Conservation (phyloP, 2,797 vertebrate species). For the Gymnocypris eckloni region DNA sequence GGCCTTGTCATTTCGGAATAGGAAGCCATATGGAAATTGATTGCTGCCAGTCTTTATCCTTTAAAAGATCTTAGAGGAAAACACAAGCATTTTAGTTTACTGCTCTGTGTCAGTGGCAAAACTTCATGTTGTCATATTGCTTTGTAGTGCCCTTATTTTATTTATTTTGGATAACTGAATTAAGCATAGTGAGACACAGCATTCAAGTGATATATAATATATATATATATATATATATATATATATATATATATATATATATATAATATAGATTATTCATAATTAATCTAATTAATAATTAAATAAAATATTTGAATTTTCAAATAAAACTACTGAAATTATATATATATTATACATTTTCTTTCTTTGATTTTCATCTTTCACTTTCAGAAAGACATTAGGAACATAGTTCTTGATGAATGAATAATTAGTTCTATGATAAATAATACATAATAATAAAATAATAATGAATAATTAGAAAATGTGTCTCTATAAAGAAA, state of each 20-base stretch:
- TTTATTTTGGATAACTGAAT: neutral
- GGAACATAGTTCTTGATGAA: neutral
- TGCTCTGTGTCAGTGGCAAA: constrained; percentile 1
- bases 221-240: no score
- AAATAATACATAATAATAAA: neutral
- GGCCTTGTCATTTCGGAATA: constrained; percentile 40
- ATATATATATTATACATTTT: neutral
- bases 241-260: no score
- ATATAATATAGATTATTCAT: no score
- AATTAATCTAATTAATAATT: no score
- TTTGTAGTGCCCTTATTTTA: neutral
- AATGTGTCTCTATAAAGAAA: neutral
- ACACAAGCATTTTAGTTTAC: constrained; percentile 19
- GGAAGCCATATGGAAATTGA: constrained; percentile 40
- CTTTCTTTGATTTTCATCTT: neutral
- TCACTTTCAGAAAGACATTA: neutral
- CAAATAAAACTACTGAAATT: no score
- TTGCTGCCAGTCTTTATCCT: constrained; percentile 43
- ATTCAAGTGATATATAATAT: neutral
- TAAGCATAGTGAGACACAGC: neutral
- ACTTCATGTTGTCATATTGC: neutral
- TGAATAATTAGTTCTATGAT: no score
- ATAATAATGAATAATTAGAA: neutral
- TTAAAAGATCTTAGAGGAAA: constrained; percentile 33
- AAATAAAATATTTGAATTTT: no score